Base-by-base conservation (phyloP, 1,140 invertebrate species). In the Leptinotarsa undecemlineata region DNA sequence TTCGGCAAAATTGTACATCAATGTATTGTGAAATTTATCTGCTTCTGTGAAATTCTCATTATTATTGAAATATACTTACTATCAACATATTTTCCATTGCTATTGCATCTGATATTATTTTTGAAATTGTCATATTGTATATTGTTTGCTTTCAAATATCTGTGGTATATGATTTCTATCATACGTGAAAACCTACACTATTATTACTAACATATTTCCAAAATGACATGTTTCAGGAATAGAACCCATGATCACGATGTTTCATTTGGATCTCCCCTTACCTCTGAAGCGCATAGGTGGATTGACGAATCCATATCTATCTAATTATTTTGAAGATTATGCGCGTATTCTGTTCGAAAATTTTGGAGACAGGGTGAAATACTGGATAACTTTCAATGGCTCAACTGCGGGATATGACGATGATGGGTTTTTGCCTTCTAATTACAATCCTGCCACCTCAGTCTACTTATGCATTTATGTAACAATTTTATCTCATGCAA, bases 161-260 rank as follows among this genome's bases (percentile, higher is more conserved):
- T n/a, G n/a, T 42, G 33, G 33, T 42, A 42, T 42, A 11, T 42
- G 8, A 11, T 42, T 11, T 3, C 33, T 42, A 42, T 3, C 0
- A 42, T 42, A 0, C 2, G 33, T 11, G 8, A 33, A 11, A 33
- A 33, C 6, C 33, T 33, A 11, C 8, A 3, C 33, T 33, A 33
- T 33, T 6, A 33, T 33, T 33, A 33, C 6, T 33, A 2, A 42
- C 8, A 42, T 42, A 42, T 11, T 42, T 0, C 33, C 33, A 11
- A 42, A 8, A 11, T 11, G 0, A 42, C 8, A 42, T 42, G 33
- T 72, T 72, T n/a, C 57, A 72, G 71, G 57, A 48, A 91, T 93
- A 57, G 82, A 88, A 78, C 90, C 91, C 2, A 83, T 92, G 84
- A 90, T 92, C 79, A 90, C 68, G 19, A 68, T 81, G n/a, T 81